phyloP scores from a whole-genome alignment of 2,797 vertebrate genomes.

The Crenuchus spilurus region DNA sequence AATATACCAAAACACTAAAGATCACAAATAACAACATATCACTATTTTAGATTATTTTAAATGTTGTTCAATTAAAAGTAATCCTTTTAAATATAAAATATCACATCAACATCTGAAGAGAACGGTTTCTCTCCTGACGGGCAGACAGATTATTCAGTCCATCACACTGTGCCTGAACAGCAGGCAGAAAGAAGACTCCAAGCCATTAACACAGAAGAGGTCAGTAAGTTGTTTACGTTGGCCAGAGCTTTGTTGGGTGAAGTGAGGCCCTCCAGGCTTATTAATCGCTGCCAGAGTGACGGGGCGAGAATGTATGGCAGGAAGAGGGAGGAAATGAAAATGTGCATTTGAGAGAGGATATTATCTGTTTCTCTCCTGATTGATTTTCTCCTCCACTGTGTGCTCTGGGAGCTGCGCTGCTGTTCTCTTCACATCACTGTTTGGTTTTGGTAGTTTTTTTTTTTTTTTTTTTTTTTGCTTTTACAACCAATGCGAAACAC shows the following conservation, averaged over 20 bases:
- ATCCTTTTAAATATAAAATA: constrained; percentile 76
- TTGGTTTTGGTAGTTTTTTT: too few relatives aligned
- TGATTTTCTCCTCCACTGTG: constrained; percentile 13
- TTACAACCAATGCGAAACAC: background rate
- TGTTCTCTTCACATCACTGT: too few relatives aligned
- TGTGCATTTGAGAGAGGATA: constrained; percentile 30
- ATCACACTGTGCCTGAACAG: constrained; percentile 45
- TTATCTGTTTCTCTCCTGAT: constrained; percentile 4
- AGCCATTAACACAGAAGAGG: constrained; percentile 29
- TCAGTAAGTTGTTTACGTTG: constrained; percentile 51
- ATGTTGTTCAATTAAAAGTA: too few relatives aligned
- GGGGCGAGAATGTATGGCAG: constrained; percentile 33
- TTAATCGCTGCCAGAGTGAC: constrained; percentile 52
- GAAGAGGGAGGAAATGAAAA: constrained; percentile 45
- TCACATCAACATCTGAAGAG: constrained; percentile 65
- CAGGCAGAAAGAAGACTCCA: constrained; percentile 18
- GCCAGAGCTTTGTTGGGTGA: too few relatives aligned
- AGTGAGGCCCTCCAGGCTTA: constrained; percentile 32
- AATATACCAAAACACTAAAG: too few relatives aligned
- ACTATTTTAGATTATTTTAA: too few relatives aligned
- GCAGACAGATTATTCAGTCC: constrained; percentile 72
- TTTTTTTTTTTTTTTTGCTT: too few relatives aligned
- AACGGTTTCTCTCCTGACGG: constrained; percentile 71
- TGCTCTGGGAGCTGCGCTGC: background rate
- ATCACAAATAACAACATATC: too few relatives aligned